A percentile compares a stretch with the other conserved stretches of the same genome.
Conservation (phyloP, 2,113 vertebrate species). For the Glaucomys volans region DNA sequence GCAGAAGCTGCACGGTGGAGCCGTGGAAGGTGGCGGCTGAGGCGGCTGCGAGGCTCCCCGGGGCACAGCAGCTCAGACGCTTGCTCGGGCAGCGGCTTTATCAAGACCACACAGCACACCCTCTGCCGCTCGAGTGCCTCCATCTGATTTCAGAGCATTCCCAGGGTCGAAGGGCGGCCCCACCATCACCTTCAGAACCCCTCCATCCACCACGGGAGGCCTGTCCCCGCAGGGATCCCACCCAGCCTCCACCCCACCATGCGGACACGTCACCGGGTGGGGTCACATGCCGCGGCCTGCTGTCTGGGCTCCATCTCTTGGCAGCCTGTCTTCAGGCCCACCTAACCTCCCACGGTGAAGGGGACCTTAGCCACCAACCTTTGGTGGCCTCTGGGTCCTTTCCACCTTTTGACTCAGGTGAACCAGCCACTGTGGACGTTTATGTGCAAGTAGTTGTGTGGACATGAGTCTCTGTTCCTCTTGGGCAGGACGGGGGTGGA, state of each 20-base stretch:
- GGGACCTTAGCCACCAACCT: accelerated
- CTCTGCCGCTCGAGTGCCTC: not conserved
- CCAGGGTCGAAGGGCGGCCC: too few relatives aligned
- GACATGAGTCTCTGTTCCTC: accelerated
- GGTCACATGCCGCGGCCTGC: not conserved
- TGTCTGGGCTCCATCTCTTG: too few relatives aligned
- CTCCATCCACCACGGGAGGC: not conserved
- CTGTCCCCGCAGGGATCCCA: accelerated
- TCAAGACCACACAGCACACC: not conserved
- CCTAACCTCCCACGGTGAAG: accelerated
- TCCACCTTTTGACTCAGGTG: accelerated
- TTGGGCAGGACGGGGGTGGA: not conserved
- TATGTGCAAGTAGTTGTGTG: accelerated
- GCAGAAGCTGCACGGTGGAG: not conserved
- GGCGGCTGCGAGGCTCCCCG: accelerated
- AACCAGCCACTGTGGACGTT: accelerated
- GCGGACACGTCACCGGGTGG: too few relatives aligned
- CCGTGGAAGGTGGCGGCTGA: accelerated
- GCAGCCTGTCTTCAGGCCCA: accelerated
- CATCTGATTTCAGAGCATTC: not conserved
- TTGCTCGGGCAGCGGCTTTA: too few relatives aligned
- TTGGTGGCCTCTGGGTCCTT: accelerated
- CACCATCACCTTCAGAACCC: not conserved
- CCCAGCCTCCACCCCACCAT: not conserved
- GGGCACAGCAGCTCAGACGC: not conserved